Evolutionary conservation across 2,797 vertebrate species (phyloP).

Genomic region (Astyanax mexicanus): DNA sequence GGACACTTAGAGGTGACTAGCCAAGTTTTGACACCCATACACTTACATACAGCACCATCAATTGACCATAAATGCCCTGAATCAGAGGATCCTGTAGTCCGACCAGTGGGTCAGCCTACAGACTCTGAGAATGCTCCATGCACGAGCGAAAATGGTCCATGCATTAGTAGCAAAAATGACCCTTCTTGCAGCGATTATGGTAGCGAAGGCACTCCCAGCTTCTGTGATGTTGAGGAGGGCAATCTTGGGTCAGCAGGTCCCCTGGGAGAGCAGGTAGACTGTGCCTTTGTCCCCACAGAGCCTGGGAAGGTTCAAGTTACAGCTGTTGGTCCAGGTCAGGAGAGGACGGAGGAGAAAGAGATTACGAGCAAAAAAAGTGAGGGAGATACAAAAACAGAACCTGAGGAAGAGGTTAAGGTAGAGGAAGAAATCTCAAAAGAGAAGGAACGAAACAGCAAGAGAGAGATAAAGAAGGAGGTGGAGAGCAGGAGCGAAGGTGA

Average conservation of each 20-base stretch:
- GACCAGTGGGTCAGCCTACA: background rate
- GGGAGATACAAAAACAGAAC: background rate
- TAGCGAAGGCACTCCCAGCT: constrained; percentile 21
- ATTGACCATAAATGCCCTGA: constrained; percentile 8
- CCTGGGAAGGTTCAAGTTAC: constrained; percentile 28
- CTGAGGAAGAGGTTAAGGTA: constrained; percentile 39
- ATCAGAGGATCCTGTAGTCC: constrained; percentile 4
- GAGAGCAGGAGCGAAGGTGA: background rate
- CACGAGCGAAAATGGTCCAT: too few relatives aligned
- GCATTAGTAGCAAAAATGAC: too few relatives aligned
- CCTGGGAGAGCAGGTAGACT: constrained; percentile 35
- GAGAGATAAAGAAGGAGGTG: constrained; percentile 7
- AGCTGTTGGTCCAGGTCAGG: constrained; percentile 31
- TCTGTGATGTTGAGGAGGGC: constrained; percentile 18
- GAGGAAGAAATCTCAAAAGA: constrained; percentile 23
- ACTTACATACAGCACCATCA: constrained; percentile 11
- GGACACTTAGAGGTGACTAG: background rate
- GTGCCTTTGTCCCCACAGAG: constrained; percentile 32
- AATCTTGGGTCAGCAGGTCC: constrained; percentile 23
- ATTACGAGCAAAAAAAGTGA: constrained; percentile 9
- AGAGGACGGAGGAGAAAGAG: constrained; percentile 40
- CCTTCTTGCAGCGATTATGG: too few relatives aligned
- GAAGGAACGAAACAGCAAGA: background rate
- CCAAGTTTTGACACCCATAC: background rate
- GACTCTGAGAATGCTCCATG: constrained; percentile 7